Conservation (phyloP, 1,140 invertebrate species). For the Euura lappo region DNA sequence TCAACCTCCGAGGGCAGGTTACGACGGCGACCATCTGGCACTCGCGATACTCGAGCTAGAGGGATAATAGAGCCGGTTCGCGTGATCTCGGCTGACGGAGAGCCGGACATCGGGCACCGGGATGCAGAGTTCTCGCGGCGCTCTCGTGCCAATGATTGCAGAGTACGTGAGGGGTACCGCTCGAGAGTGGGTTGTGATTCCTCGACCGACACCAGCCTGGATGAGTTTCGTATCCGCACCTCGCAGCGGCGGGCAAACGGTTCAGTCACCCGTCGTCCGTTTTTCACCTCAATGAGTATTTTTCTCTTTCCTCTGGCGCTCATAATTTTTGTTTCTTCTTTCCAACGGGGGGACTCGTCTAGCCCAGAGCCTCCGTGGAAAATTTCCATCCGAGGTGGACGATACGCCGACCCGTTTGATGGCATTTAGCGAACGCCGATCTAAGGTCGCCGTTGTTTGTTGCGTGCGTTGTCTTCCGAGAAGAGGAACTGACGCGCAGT, state of each 20-base stretch:
- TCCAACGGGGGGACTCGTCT: background rate
- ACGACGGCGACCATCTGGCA: slow-evolving; percentile 30
- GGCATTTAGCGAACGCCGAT: background rate
- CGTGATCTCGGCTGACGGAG: slow-evolving; percentile 26
- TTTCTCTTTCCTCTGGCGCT: background rate
- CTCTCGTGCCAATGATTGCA: slow-evolving; percentile 38
- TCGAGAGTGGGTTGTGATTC: slow-evolving; percentile 8
- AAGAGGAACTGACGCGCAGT: slow-evolving; percentile 27
- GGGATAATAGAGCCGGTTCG: slow-evolving; percentile 32
- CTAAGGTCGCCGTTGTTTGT: background rate
- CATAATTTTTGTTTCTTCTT: too few species aligned
- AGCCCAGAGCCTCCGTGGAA: background rate
- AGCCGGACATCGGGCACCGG: slow-evolving; percentile 16
- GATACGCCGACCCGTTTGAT: background rate
- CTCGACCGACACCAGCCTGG: background rate
- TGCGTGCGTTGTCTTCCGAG: slow-evolving; percentile 21
- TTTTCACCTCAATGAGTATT: background rate
- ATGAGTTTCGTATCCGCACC: background rate
- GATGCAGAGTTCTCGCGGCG: background rate
- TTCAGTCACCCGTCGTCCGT: slow-evolving; percentile 16
- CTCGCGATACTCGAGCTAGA: slow-evolving; percentile 18
- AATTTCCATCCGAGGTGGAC: background rate
- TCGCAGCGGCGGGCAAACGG: slow-evolving; percentile 6
- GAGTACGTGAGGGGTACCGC: slow-evolving; percentile 16
- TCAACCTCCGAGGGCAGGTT: background rate